Base-by-base conservation (phyloP, 1,140 invertebrate genomes). In the Drosophila watanabei region DNA sequence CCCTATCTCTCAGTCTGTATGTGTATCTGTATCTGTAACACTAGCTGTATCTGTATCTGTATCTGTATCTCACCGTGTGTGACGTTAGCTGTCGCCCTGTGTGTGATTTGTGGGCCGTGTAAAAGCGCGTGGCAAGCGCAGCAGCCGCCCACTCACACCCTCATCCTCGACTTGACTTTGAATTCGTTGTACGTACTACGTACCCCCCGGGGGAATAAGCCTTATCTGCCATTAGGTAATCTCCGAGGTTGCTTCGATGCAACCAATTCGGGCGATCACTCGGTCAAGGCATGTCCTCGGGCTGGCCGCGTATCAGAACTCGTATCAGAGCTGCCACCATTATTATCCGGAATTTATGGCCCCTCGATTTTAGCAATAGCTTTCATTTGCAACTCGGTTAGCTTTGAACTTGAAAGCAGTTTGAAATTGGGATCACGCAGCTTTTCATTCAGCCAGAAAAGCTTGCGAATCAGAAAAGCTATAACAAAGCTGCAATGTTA, bases 391-490 rank as follows among this genome's bases (percentile, higher is more conserved):
- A 32, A 30, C 7, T 9, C 13, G 13, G 63, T 56, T 70, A 61
- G 75, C 63, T 79, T 62, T 78, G 57, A 78, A 78, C 75, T 78
- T 79, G 61, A 66, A 49, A 51, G 60, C 61, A 24, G 65, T 16
- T 39, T 18, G 37, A 37, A 69, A 49, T 33, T 20, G 48, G 59
- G 0, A 35, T 46, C 39, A 11, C 0, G 8, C 30, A 24, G 73
- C 73, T 76, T 51, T 66, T 39, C 37, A 43, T 51, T 64, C 45
- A 45, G 1, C 5, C 2, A 0, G 2, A 14, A 75, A 59, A 65
- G 60, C 61, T 75, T 28, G 14, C 8, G 9, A 30, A 8, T n/a
- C 5, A 18, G 5, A 28, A 75, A 64, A 76, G 49, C 59, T 52
- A 45, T 16, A 8, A 2, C 9, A 2, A 77, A 77, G 75, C 72